A percentile compares a stretch with the other conserved stretches of the same genome.
These are phyloP conservation scores for Ceratosolen solmsi DNA, from an alignment of 1,140 invertebrate genomes.

Conservation along the genomic window DNA sequence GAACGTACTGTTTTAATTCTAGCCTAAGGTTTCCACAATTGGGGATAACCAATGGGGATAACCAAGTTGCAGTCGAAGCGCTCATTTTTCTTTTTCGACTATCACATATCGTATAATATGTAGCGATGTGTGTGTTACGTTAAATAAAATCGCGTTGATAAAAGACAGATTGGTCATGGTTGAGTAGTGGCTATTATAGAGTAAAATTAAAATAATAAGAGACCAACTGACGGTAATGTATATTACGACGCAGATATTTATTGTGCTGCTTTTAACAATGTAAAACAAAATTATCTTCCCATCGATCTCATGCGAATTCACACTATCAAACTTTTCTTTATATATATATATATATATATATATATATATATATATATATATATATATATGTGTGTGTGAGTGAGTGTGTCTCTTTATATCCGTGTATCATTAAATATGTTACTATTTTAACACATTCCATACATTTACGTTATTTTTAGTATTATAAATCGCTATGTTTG, in stretches of 20 bases:
- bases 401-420: not conserved
- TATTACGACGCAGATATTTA: constrained; percentile 4
- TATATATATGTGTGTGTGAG: not conserved
- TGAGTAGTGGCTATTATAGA: constrained; percentile 39
- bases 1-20: constrained; percentile 68
- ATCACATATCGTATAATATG: constrained; percentile 67
- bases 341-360: not conserved
- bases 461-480: constrained; percentile 42
- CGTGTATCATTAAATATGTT: constrained; percentile 33
- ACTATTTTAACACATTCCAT: constrained; percentile 54
- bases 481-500: constrained; percentile 52
- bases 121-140: constrained; percentile 8
- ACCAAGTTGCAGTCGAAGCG: constrained; percentile 59
- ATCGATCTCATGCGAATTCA: not conserved
- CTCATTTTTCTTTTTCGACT: constrained; percentile 64
- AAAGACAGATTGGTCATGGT: constrained; percentile 35
- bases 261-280: not conserved
- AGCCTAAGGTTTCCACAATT: constrained; percentile 63
- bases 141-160: constrained; percentile 24
- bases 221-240: constrained; percentile 21
- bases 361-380: not conserved
- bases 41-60: too few relatives aligned
- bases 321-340: constrained; percentile 20
- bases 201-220: constrained; percentile 34
- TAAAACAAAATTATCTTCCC: constrained; percentile 23